Conservation (phyloP, 2,797 vertebrate genomes). For the Astyanax mexicanus region DNA sequence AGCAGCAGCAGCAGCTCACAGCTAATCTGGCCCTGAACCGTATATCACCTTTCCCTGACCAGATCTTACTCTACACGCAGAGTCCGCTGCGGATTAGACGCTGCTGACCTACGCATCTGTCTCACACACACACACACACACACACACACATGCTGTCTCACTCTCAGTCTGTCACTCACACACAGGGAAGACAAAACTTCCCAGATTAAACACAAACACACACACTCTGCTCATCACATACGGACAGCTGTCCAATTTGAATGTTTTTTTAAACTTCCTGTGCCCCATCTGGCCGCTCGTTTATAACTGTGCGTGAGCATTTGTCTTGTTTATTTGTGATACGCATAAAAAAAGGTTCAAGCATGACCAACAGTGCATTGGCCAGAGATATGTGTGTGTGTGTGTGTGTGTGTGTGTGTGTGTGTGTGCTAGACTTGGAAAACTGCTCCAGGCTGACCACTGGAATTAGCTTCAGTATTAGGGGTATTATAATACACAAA, state of each 20-base stretch:
- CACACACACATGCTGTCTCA: no score
- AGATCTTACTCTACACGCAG: constrained; percentile 1
- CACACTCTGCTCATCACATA: constrained; percentile 8
- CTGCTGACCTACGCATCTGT: constrained; percentile 37
- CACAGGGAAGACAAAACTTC: constrained; percentile 30
- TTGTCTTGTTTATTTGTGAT: constrained; percentile 19
- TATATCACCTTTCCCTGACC: constrained; percentile 26
- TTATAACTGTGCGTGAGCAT: not conserved
- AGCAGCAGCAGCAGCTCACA: constrained; percentile 2
- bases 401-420: not conserved
- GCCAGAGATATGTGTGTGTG: not conserved
- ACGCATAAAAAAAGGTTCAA: constrained; percentile 6
- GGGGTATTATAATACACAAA: no score
- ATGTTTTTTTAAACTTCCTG: constrained; percentile 19
- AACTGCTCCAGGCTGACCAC: not conserved
- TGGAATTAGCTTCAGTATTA: constrained; percentile 1
- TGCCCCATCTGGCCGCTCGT: constrained; percentile 4
- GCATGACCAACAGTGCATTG: constrained; percentile 11
- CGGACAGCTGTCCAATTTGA: constrained; percentile 7
- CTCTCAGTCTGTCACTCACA: not conserved
- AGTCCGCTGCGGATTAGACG: not conserved
- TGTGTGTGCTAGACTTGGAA: not conserved
- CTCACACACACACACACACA: no score
- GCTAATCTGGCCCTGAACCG: constrained; percentile 28
- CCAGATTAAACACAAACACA: constrained; percentile 29